Percentiles rank a stretch among this genome's conserved stretches.
These are phyloP conservation scores for Anthopleura sola DNA, from an alignment of 64 coral and sea anemone genomes.

Conservation along the genomic window DNA sequence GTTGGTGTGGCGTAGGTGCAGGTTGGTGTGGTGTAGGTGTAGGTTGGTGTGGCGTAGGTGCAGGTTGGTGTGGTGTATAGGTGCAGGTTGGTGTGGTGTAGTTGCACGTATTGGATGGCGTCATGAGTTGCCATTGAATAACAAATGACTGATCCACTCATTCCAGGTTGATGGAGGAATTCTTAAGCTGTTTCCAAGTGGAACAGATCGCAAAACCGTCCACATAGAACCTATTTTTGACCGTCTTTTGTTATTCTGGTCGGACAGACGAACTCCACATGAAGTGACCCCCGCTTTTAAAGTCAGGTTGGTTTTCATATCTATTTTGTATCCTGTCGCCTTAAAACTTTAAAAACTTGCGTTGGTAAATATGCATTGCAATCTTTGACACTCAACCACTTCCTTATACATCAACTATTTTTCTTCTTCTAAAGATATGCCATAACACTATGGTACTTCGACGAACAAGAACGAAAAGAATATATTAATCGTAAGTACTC, in stretches of 20 bases:
- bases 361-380: too few relatives aligned
- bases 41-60: not conserved
- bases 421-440: constrained; percentile 36
- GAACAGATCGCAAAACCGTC: constrained; percentile 17
- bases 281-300: constrained; percentile 30
- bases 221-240: constrained; percentile 46
- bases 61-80: too few relatives aligned
- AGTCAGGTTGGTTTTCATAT: constrained; percentile 25
- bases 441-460: constrained; percentile 70
- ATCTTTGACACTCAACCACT: too few relatives aligned
- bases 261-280: constrained; percentile 54
- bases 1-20: too few relatives aligned
- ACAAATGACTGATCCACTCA: too few relatives aligned
- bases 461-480: constrained; percentile 33
- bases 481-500: constrained; percentile 16
- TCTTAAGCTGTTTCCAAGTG: constrained; percentile 45
- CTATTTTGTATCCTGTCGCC: not conserved
- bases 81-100: not conserved
- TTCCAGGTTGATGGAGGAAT: constrained; percentile 32
- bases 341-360: too few relatives aligned
- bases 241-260: constrained; percentile 64
- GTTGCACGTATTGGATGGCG: too few relatives aligned
- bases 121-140: too few relatives aligned
- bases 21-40: too few relatives aligned
- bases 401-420: too few relatives aligned